Conservation (phyloP, 2,888 invertebrate genomes). For the Cataglyphis livida region DNA sequence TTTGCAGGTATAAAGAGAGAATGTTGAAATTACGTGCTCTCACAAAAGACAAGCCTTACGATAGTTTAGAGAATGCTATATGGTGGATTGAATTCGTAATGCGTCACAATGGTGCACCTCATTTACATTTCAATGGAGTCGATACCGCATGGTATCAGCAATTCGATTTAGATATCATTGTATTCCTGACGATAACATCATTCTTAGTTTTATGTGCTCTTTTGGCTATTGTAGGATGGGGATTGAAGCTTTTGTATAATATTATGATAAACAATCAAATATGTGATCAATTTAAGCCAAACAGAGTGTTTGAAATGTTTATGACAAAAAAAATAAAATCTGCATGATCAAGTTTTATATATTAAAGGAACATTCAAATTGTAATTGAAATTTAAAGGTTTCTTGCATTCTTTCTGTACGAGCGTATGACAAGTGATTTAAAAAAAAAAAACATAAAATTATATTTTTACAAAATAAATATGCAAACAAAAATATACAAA, state of each 20-base stretch:
- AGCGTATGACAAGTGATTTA: not conserved
- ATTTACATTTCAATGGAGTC: slow-evolving; percentile 63
- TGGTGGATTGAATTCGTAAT: slow-evolving; percentile 78
- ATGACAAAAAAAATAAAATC: not conserved
- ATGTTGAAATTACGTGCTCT: slow-evolving; percentile 55
- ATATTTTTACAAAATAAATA: not conserved
- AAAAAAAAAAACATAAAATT: not conserved
- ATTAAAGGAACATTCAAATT: not conserved
- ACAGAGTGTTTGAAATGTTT: not conserved
- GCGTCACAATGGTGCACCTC: slow-evolving; percentile 72
- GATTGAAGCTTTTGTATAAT: not conserved
- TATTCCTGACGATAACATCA: slow-evolving; percentile 55
- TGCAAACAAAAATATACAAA: not conserved
- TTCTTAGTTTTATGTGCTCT: slow-evolving; percentile 9
- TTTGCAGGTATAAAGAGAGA: slow-evolving; percentile 73
- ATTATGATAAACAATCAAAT: not conserved
- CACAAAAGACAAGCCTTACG: slow-evolving; percentile 65
- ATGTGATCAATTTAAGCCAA: not conserved
- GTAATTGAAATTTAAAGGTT: not conserved
- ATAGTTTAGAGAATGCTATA: slow-evolving; percentile 65
- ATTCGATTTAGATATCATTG: slow-evolving; percentile 71
- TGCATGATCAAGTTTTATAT: not conserved
- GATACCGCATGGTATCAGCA: slow-evolving; percentile 71
- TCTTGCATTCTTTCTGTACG: not conserved
- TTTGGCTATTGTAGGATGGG: not conserved